Evolutionary conservation across 1,140 invertebrate genomes (phyloP).

Genomic region (Scaptomyza graminum): DNA sequence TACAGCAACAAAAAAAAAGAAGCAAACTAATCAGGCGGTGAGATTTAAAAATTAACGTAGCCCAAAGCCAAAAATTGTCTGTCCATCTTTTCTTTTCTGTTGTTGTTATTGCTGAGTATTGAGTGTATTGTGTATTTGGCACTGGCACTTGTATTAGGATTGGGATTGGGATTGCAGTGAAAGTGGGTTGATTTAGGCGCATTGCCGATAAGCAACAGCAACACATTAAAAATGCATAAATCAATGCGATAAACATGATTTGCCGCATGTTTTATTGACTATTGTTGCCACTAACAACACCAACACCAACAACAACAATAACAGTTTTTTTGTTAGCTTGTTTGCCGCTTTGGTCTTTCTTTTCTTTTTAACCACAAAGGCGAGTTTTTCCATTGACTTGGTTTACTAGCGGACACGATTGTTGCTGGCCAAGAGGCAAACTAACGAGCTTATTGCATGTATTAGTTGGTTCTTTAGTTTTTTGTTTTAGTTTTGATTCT

Average conservation of each 20-base stretch:
- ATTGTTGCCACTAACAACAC: constrained; percentile 55
- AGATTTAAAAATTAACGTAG: constrained; percentile 84
- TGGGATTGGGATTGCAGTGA: constrained; percentile 55
- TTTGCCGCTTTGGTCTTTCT: constrained; percentile 27
- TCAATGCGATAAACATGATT: constrained; percentile 84
- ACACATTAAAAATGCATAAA: constrained; percentile 84
- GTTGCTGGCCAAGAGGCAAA: constrained; percentile 51
- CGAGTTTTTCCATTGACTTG: constrained; percentile 29
- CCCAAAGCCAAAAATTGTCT: constrained; percentile 49
- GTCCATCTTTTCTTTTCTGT: constrained; percentile 6
- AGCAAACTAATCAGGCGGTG: constrained; percentile 83
- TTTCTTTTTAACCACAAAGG: constrained; percentile 13
- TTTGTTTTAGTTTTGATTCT: too few species aligned
- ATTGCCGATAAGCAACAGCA: constrained; percentile 82
- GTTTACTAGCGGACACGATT: constrained; percentile 66
- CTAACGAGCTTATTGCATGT: constrained; percentile 1
- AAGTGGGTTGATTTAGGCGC: constrained; percentile 80
- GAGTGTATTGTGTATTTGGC: constrained; percentile 5
- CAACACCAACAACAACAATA: too few species aligned
- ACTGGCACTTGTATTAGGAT: too few species aligned
- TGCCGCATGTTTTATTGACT: constrained; percentile 83
- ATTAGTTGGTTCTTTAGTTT: not conserved
- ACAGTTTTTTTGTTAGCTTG: not conserved
- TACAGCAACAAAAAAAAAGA: not conserved
- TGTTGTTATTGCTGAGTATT: not conserved